These are phyloP conservation scores for Megastigmus dorsalis DNA, from an alignment of 2,888 invertebrate genomes.

Conservation along the genomic window DNA sequence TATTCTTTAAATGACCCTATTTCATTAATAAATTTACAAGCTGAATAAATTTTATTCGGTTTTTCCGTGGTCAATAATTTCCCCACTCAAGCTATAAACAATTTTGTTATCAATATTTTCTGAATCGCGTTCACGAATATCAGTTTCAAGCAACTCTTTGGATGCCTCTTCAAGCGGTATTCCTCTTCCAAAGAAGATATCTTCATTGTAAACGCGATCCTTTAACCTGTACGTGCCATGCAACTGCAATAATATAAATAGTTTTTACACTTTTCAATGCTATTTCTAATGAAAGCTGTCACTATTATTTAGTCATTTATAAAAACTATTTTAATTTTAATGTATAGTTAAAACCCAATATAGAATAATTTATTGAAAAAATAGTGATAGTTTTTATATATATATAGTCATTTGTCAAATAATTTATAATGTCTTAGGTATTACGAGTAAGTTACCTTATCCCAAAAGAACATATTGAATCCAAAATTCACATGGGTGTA, in stretches of 20 bases:
- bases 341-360: too few species aligned
- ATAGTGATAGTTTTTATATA: too few species aligned
- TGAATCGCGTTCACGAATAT: slow-evolving; percentile 73
- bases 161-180: slow-evolving; percentile 76
- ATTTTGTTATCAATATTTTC: slow-evolving; percentile 74
- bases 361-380: too few species aligned
- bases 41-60: neutral
- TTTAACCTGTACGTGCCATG: slow-evolving; percentile 82
- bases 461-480: slow-evolving; percentile 83
- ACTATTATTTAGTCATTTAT: too few species aligned
- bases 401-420: too few species aligned
- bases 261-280: too few species aligned
- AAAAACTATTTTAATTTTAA: too few species aligned
- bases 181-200: slow-evolving; percentile 79
- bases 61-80: neutral
- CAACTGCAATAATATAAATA: slow-evolving; percentile 76
- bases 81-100: slow-evolving; percentile 66
- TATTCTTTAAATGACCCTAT: slow-evolving; percentile 2
- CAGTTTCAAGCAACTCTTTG: slow-evolving; percentile 75
- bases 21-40: neutral
- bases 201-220: slow-evolving; percentile 81
- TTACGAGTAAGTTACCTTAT: slow-evolving; percentile 79
- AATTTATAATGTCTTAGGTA: too few species aligned
- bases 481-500: slow-evolving; percentile 87
- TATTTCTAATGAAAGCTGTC: neutral